Conservation (phyloP, 2,888 invertebrate genomes). For the Gymnosoma rotundatum region DNA sequence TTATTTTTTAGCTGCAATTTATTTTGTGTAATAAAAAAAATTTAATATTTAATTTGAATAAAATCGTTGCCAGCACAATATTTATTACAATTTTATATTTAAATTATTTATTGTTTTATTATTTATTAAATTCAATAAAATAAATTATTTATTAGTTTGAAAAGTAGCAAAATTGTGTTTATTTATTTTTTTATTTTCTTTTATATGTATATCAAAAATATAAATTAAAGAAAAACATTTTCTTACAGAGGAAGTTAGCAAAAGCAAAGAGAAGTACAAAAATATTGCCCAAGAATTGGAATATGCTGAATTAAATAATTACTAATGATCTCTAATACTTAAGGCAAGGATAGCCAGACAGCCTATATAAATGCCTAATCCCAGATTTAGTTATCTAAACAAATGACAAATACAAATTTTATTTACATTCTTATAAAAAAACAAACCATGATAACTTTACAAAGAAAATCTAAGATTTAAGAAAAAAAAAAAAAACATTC, state of each 20-base stretch:
- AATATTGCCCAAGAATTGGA: slow-evolving; percentile 99
- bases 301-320: slow-evolving; percentile 94
- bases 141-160: slow-evolving; percentile 14
- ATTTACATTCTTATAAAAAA: slow-evolving; percentile 42
- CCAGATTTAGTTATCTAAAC: slow-evolving; percentile 28
- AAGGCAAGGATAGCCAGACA: slow-evolving; percentile 40
- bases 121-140: slow-evolving; percentile 51
- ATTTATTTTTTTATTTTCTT: slow-evolving; percentile 15
- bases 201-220: not conserved
- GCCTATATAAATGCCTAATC: slow-evolving; percentile 48
- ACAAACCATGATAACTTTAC: slow-evolving; percentile 54
- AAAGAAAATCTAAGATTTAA: slow-evolving; percentile 45
- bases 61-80: slow-evolving; percentile 65
- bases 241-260: slow-evolving; percentile 91
- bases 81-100: slow-evolving; percentile 39
- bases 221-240: slow-evolving; percentile 13
- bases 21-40: slow-evolving; percentile 67
- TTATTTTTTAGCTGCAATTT: slow-evolving; percentile 66
- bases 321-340: slow-evolving; percentile 79
- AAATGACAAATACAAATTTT: slow-evolving; percentile 55
- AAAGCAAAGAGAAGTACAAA: slow-evolving; percentile 98
- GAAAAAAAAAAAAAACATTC: slow-evolving; percentile 43
- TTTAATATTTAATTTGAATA: slow-evolving; percentile 52
- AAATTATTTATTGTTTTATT: slow-evolving; percentile 1
- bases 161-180: slow-evolving; percentile 57